Evolutionary conservation across 2,113 vertebrate species (phyloP), one percentile per base, ranked within the genome.

Genomic region (Bubalus kerabau): DNA sequence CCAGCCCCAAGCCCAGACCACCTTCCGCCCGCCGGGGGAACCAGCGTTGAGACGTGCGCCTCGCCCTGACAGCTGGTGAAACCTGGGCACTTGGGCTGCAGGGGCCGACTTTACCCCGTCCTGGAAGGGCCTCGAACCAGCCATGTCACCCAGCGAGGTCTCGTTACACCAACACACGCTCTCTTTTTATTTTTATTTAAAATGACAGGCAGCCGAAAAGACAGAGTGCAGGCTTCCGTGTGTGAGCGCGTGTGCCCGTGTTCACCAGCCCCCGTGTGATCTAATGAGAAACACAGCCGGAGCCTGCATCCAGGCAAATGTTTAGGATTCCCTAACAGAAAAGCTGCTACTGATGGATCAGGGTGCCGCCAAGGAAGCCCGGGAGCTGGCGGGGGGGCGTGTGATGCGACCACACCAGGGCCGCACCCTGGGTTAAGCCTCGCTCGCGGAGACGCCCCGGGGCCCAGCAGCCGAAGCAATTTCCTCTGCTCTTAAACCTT

Each of bases 151-250:
- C 5, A 6, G 8, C 4, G 1, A 23, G 60, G 40, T 32, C 40
- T 86, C 0, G 0, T 23, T 5, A 17, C 5, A 0, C 50, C 1
- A 3, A 21, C 30, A 28, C 6, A 21, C 16, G 2, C 62, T 21
- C 32, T 36, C 48, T 19, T 64, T 64, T 92, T 94, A 81, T 94
- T 98, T 98, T 98, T 91, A 98, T 97, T 98, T 91, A 95, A 48
- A 98, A 95, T 84, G 97, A 98, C 98, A 96, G 96, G 96, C 95
- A 96, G 98, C 88, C 91, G 95, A 92, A 98, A 95, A 67, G 97
- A 95, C 92, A 40, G 90, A 90, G 81, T 2, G 62, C 52, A 89
- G 90, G 74, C 62, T 97, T 97, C 97, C 6, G 6, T 2, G 52
- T 32, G 48, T 30, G 17, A 6, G 32, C 21, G 4, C 32, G 74